Evolutionary conservation across 2,113 vertebrate species (phyloP), one percentile per base, ranked within the genome.

Genomic region (Perca schrenkii): DNA sequence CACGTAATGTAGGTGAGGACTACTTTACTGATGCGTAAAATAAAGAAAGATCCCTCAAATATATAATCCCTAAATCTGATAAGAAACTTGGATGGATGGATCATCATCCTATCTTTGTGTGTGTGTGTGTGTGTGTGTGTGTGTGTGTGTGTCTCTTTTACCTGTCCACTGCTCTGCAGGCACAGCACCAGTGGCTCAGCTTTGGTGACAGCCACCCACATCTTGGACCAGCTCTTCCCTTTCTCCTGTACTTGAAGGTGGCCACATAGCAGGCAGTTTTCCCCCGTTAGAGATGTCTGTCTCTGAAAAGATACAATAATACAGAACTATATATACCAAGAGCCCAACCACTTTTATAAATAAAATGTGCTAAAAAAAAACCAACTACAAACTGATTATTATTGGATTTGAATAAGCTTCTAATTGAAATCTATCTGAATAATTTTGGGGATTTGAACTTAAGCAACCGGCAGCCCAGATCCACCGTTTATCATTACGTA

Each of bases 201-300:
- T 81, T 94, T 95, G 50, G 94, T 95, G 82, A 98, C 94, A 71
- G 95, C 91, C 14, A 93, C 96, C 97, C 96, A 97, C 84, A 95
- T 94, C 88, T 97, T 97, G 64, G 79, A 94, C 97, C 96, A 98
- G 77, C 86, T 92, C 86, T 94, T 96, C 68, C 97, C 95, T 84
- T 97, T 96, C 53, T 97, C 96, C 74, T 96, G 96, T 81, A 97
- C 93, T 46, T 94, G 94, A 62, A 98, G 95, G 83, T 94, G 91
- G 65, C 96, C 94, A 56, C 95, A 96, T 70, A 97, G 93, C 76
- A 97, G 79, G 80, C 95, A 97, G 91, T 94, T 96, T 52, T 96
- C 95, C 63, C 90, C 87, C 0, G 92, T 92, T 22, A 93, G 76
- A 54, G 96, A 86, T 4, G 77, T 86, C 84, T 94, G 95, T 83